Conservation (phyloP, 1,140 invertebrate genomes). For the Limonius californicus region DNA sequence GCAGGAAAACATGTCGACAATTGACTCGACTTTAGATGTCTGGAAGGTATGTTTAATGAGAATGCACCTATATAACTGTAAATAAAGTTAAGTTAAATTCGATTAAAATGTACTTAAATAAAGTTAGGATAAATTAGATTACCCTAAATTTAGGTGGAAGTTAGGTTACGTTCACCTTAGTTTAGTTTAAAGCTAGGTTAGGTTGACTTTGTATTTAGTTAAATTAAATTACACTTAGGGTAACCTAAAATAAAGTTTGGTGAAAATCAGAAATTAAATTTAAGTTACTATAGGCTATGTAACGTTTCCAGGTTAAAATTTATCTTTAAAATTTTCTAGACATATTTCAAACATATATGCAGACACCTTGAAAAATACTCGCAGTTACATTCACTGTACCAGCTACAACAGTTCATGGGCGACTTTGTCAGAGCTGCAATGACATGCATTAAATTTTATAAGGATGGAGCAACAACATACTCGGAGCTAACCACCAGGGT, state of each 20-base stretch:
- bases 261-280: too few species aligned
- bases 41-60: slow-evolving; percentile 59
- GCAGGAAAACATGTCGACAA: slow-evolving; percentile 56
- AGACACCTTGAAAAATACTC: slow-evolving; percentile 61
- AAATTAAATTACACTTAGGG: too few species aligned
- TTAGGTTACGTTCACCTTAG: too few species aligned
- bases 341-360: slow-evolving; percentile 63
- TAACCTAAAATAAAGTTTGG: too few species aligned
- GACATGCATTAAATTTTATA: slow-evolving; percentile 69
- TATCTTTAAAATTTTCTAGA: slow-evolving; percentile 40
- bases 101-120: too few species aligned
- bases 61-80: too few species aligned
- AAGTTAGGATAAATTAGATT: too few species aligned
- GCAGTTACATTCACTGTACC: slow-evolving; percentile 63
- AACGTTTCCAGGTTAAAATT: not conserved
- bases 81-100: too few species aligned
- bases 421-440: slow-evolving; percentile 69
- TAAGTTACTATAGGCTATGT: too few species aligned
- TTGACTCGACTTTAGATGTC: slow-evolving; percentile 58
- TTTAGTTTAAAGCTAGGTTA: too few species aligned
- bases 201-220: too few species aligned
- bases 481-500: slow-evolving; percentile 53
- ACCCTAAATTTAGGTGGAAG: too few species aligned
- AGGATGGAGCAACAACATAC: slow-evolving; percentile 53
- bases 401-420: slow-evolving; percentile 62